phyloP scores from a whole-genome alignment of 2,888 invertebrate genomes.

The Globia sparganii region DNA sequence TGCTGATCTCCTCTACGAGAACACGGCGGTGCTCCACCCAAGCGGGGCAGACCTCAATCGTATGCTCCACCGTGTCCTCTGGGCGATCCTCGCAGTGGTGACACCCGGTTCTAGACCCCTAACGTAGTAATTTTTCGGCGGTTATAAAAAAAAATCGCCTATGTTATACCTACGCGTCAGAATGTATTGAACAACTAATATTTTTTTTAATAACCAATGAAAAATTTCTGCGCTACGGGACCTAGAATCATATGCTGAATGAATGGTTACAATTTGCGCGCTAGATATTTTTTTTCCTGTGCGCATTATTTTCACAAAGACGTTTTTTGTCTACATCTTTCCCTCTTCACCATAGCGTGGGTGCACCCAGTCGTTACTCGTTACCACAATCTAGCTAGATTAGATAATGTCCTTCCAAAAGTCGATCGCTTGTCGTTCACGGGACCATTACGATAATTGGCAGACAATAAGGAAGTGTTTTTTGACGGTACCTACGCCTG shows the following conservation, averaged over 20 bases:
- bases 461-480: conserved; percentile 72
- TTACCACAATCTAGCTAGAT: conserved; percentile 59
- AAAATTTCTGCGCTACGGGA: too few species aligned
- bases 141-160: neutral
- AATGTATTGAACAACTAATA: neutral
- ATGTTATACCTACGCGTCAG: neutral
- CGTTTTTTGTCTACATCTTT: neutral
- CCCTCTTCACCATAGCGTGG: conserved; percentile 37
- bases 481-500: conserved; percentile 61
- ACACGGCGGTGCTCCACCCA: too few species aligned
- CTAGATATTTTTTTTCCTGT: too few species aligned
- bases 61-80: too few species aligned
- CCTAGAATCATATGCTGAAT: too few species aligned
- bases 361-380: conserved; percentile 47
- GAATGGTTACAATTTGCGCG: too few species aligned
- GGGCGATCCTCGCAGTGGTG: too few species aligned
- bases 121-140: neutral
- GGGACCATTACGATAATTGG: conserved; percentile 68
- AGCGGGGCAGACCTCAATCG: too few species aligned
- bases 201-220: too few species aligned
- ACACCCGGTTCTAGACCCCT: neutral
- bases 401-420: conserved; percentile 65
- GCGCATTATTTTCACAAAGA: neutral
- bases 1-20: too few species aligned
- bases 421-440: conserved; percentile 62